phyloP scores from a whole-genome alignment of 1,140 invertebrate genomes.

The Conus betulinus region DNA sequence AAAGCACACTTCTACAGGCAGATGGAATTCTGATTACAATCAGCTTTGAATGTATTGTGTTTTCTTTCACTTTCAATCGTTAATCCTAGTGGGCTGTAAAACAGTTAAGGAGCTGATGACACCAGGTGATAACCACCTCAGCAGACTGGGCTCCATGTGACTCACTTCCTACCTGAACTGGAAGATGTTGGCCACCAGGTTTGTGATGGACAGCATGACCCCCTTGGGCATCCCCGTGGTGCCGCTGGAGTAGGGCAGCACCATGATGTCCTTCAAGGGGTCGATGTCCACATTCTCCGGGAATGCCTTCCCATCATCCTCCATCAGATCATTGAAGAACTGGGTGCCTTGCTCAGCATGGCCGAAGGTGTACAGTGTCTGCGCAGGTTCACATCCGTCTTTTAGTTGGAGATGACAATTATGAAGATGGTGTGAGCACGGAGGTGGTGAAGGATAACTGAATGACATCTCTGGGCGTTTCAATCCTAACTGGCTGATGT shows the following conservation, averaged over 20 bases:
- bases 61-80: neutral
- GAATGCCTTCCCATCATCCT: slow-evolving; percentile 68
- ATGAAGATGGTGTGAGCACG: too few relatives aligned
- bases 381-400: neutral
- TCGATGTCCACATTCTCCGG: slow-evolving; percentile 66
- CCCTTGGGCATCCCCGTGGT: slow-evolving; percentile 76
- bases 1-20: too few relatives aligned
- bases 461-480: too few relatives aligned
- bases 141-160: too few relatives aligned
- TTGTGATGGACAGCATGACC: slow-evolving; percentile 74
- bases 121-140: too few relatives aligned
- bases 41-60: neutral
- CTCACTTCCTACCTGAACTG: slow-evolving; percentile 74
- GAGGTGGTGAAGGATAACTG: too few relatives aligned
- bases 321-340: slow-evolving; percentile 63
- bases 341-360: slow-evolving; percentile 55
- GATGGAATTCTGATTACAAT: too few relatives aligned
- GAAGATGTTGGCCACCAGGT: slow-evolving; percentile 78
- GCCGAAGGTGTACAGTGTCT: slow-evolving; percentile 70
- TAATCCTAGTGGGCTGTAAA: too few relatives aligned
- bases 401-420: neutral
- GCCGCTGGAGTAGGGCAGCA: slow-evolving; percentile 73
- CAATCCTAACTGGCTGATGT: too few relatives aligned
- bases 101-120: too few relatives aligned
- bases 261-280: slow-evolving; percentile 61